Evolutionary conservation across 2,113 vertebrate genomes (phyloP), one percentile per base, ranked within the genome.

Genomic region (Sardina pilchardus): DNA sequence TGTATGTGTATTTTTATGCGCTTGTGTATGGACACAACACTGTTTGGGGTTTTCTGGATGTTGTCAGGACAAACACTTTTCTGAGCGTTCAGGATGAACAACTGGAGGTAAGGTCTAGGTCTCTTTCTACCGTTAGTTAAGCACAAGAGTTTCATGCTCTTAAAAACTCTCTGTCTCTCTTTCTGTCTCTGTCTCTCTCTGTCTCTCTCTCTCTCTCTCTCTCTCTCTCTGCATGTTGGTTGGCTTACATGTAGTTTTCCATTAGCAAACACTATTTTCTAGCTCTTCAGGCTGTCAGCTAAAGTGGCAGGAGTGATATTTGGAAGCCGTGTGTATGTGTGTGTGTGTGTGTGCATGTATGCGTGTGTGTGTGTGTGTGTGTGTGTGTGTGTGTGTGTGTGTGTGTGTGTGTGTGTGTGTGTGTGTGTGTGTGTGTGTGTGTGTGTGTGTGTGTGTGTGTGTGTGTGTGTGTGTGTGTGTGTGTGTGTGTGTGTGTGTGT

Each of bases 191-290:
- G 1, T 39, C 39, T 39, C 39, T 39, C 39, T 39, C 39, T 39
- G 1, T 39, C n/a, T n/a, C n/a, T n/a, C n/a, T n/a, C n/a, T n/a
- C n/a, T n/a, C n/a, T n/a, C n/a, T 45, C 44, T 45, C 44, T 45
- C 1, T 59, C 19, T 63, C 17, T 59, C 17, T 59, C 8, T 86
- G 86, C 63, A 67, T 53, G 71, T 44, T 26, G 59, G 24, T 71
- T 71, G 63, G n/a, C n/a, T 67, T 71, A 71, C 63, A 71, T 14
- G 26, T 71, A 71, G 63, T 71, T 71, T 71, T 71, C 63, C 63
- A 71, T 71, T 71, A 30, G n/a, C 63, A 30, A 71, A 63, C 7
- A n/a, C 63, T 7, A 34, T 26, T 34, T 71, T 34, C 9, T 34
- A 3, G 30, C 63, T 71, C 26, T 34, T 71, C 10, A 71, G 63